Base-by-base conservation (phyloP, 2,888 invertebrate species). In the Labia minor region DNA sequence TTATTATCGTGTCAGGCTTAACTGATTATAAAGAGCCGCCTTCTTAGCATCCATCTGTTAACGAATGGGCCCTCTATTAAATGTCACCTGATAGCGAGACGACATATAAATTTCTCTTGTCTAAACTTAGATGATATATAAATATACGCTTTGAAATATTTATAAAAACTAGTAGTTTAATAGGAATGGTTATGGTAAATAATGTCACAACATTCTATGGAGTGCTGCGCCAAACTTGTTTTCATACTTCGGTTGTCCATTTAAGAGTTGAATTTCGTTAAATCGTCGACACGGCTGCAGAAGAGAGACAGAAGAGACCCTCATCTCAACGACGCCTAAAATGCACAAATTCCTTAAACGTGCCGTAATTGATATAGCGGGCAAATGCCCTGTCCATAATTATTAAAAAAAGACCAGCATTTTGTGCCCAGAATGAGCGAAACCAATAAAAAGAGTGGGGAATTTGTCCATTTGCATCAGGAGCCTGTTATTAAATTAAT, bases 271-370 rank as follows among this genome's bases (percentile, higher is more conserved):
- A 49, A 49, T 49, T 4, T 49, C 49, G 49, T 16, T 16, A 16
- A 49, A 8, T 26, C 26, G 3, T 26, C n/a, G n/a, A n/a, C 26
- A 26, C 26, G 26, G 26, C 26, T 6, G 26, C 26, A 3, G 26
- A 26, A 26, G 26, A 26, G 26, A 26, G 26, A 26, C 8, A 26
- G 26, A 26, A 26, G 26, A 26, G 26, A 26, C 14, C 16, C 49
- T 49, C 49, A 4, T 49, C 49, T 49, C 49, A 49, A 49, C 49
- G 3, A 4, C 49, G 49, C 49, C 49, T 49, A 49, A 49, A 49
- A 49, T 49, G 49, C 49, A 49, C 14, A 49, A 49, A 49, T 49
- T 49, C 49, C 49, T 49, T 49, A 49, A 49, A 49, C 49, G 49
- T 49, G 49, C 49, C 49, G 49, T 49, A 49, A 49, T 49, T 49